Base-by-base conservation (phyloP, 1,140 invertebrate species). In the Ceratina japonica region DNA sequence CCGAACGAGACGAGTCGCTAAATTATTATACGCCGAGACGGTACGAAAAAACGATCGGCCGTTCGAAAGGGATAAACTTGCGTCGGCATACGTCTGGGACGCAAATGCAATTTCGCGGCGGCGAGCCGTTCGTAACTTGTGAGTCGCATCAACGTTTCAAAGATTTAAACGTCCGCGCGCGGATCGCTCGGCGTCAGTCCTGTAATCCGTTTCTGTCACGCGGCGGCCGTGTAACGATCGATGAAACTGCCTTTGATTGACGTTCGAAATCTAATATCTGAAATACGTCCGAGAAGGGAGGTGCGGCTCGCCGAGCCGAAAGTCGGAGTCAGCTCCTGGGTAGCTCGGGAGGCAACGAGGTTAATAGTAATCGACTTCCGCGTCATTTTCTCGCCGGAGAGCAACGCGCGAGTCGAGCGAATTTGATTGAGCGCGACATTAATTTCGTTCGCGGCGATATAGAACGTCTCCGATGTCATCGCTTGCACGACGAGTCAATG, bases 211-310 rank as follows among this genome's bases (percentile, higher is more conserved):
- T 56, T 61, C 70, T 81, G 61, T 78, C 78, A 70, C 78, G 52
- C 37, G 37, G 22, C 62, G 37, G 37, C 37, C 37, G 37, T 44
- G 37, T 13, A 58, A 71, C 78, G 79, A 84, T 85, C 82, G 75
- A 85, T 81, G 62, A 62, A 59, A 61, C 31, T 63, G 66, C 49
- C 49, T 66, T 68, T 85, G 81, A 85, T 85, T 85, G 83, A 85
- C 83, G 82, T 77, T 81, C 78, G 59, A 81, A 85, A 85, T 79
- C 73, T 85, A 85, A 85, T 85, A 85, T 85, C 81, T 78, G 83
- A 85, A 85, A 85, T 83, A 68, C 79, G 78, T 85, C 82, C 65
- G 52, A 70, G 58, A n/a, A 62, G 74, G 20, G 69, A 77, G 81
- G 27, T 20, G 74, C 73, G 81, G 27, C 37, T 44, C 37, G 5